Percentiles rank a stretch among this genome's conserved stretches.
These are phyloP conservation scores for Smutsia temminckii DNA, from an alignment of 2,797 vertebrate species.

Conservation along the genomic window DNA sequence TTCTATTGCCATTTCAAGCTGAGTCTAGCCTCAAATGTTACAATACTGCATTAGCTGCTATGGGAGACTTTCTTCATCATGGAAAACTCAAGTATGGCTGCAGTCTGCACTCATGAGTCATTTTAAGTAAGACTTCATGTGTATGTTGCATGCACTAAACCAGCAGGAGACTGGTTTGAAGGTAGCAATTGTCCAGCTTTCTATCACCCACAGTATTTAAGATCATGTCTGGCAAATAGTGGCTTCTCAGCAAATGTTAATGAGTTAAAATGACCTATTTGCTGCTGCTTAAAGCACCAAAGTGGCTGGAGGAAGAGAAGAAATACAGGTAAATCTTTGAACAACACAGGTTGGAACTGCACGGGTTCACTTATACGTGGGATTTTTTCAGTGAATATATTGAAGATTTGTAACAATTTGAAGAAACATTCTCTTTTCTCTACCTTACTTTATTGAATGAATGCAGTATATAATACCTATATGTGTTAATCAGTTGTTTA, in stretches of 20 bases:
- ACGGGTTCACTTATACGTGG: no score
- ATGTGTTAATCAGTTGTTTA: no score
- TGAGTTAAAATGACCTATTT: not conserved
- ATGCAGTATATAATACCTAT: no score
- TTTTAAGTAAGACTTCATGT: not conserved
- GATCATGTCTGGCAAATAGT: not conserved
- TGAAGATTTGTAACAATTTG: no score
- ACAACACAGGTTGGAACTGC: no score
- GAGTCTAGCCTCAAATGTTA: not conserved
- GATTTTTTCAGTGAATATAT: no score
- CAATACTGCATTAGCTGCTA: no score
- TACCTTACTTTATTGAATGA: no score
- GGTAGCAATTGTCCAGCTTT: not conserved
- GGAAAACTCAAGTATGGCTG: not conserved
- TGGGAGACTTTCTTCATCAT: not conserved
- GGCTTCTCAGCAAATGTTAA: not conserved
- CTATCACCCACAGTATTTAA: not conserved
- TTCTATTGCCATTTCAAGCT: not conserved
- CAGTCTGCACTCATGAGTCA: not conserved
- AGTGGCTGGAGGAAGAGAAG: not conserved
- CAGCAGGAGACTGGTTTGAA: not conserved
- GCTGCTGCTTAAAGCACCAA: not conserved
- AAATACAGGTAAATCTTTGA: not conserved
- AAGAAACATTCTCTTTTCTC: no score
- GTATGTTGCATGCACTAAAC: not conserved